Base-by-base conservation (phyloP, 92 coral and sea anemone species). In the Diadumene lineata region DNA sequence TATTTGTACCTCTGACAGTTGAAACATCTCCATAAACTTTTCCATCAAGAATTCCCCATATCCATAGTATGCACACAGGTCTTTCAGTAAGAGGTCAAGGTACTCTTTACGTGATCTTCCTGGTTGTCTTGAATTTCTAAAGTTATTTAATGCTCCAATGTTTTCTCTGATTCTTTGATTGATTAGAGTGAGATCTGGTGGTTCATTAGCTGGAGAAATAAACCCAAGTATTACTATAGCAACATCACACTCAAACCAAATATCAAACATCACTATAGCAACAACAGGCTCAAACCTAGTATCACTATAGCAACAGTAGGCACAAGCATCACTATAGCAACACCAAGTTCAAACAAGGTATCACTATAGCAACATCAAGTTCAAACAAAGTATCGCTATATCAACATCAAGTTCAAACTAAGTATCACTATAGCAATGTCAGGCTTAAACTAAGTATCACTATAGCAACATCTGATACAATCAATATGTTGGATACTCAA, bases 91-190 rank as follows among this genome's bases (percentile, higher is more conserved):
- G 34, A 94, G 76, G 21, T 92, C 92, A 50, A 94, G 69, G 61
- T 94, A 94, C 6, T 94, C 98, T 72, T 74, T 78, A 1, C 98
- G 84, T 32, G 94, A 92, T 79, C 93, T 94, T 62, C 98, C 98
- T 46, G 87, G 79, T 69, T 94, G 92, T 22, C 98, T 85, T 66
- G 89, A 77, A 27, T 64, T 84, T 66, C 67, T 88, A 64, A 94
- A 94, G 88, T 94, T 92, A 34, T 81, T 88, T 66, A 94, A 84
- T 1, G 98, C 97, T 66, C 85, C 89, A 25, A 94, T 89, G 70
- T 94, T 94, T 60, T 94, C 98, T 60, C 94, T 81, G 31, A 94
- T 92, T 82, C 98, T 84, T 77, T 94, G 98, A 76, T 89, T 87
- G 30, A 94, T 81, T 75, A 94, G 58, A 13, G 97, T 82, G 32